Conservation (phyloP, 92 coral and sea anemone species). For the Phenganax subtilis region DNA sequence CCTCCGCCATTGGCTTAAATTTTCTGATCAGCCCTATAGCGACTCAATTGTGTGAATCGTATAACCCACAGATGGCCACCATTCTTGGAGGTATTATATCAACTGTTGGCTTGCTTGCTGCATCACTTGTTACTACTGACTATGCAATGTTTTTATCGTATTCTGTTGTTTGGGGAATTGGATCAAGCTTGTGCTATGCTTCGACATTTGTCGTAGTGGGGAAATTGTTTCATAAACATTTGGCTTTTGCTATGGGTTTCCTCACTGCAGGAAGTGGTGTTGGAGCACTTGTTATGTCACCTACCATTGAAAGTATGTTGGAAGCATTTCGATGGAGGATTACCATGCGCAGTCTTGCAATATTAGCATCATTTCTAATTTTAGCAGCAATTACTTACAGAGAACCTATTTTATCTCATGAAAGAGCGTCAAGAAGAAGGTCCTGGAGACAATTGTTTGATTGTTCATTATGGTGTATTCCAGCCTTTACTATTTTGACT, state of each 20-base stretch:
- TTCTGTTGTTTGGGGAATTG: constrained; percentile 58
- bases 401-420: constrained; percentile 52
- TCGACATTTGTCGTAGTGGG: constrained; percentile 52
- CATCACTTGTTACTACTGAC: constrained; percentile 50
- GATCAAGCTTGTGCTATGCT: constrained; percentile 55
- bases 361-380: constrained; percentile 53
- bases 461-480: constrained; percentile 52
- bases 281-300: constrained; percentile 74
- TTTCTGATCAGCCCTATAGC: constrained; percentile 55
- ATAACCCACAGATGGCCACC: constrained; percentile 46
- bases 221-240: constrained; percentile 48
- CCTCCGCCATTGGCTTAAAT: constrained; percentile 57
- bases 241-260: constrained; percentile 80
- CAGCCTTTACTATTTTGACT: constrained; percentile 51
- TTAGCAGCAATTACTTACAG: constrained; percentile 60
- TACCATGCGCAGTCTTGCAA: constrained; percentile 64
- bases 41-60: constrained; percentile 50
- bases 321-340: constrained; percentile 64
- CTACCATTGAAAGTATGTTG: constrained; percentile 61
- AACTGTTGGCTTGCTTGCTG: constrained; percentile 45
- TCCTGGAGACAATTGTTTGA: constrained; percentile 48
- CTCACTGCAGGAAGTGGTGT: constrained; percentile 85
- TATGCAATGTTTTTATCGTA: constrained; percentile 54
- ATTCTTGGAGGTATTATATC: constrained; percentile 56
- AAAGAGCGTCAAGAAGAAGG: constrained; percentile 31